Conservation (phyloP, 1,140 invertebrate genomes). For the Fopius arisanus region DNA sequence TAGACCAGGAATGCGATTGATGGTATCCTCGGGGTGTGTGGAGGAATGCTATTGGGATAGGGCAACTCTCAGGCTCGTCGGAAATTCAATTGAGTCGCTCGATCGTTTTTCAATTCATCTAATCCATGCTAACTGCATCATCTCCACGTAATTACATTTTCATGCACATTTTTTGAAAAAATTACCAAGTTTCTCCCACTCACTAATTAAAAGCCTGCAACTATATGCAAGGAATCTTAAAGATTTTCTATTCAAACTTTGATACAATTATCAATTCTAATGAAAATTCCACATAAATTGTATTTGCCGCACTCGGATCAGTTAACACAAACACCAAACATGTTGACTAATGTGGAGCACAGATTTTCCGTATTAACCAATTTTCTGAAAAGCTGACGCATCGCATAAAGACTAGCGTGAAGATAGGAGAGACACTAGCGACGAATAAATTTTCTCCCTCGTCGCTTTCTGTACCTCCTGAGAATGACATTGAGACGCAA, state of each 20-base stretch:
- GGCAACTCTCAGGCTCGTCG: neutral
- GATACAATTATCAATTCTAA: too few relatives aligned
- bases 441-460: constrained; percentile 28
- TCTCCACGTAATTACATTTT: neutral
- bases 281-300: too few relatives aligned
- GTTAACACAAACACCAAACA: too few relatives aligned
- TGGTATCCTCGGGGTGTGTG: neutral
- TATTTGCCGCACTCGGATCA: neutral
- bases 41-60: neutral
- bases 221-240: too few relatives aligned
- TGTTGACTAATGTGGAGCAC: neutral
- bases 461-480: constrained; percentile 15
- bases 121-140: neutral
- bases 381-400: neutral
- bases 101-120: neutral
- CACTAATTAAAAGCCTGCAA: too few relatives aligned
- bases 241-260: too few relatives aligned
- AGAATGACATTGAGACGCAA: constrained; percentile 1
- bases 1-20: neutral
- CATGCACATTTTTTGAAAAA: too few relatives aligned
- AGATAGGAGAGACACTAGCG: neutral
- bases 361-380: neutral
- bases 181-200: too few relatives aligned
- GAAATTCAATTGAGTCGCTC: neutral
- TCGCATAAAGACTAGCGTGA: neutral